These are phyloP conservation scores for Platycheirus albimanus DNA, from an alignment of 2,888 invertebrate genomes.

Conservation along the genomic window DNA sequence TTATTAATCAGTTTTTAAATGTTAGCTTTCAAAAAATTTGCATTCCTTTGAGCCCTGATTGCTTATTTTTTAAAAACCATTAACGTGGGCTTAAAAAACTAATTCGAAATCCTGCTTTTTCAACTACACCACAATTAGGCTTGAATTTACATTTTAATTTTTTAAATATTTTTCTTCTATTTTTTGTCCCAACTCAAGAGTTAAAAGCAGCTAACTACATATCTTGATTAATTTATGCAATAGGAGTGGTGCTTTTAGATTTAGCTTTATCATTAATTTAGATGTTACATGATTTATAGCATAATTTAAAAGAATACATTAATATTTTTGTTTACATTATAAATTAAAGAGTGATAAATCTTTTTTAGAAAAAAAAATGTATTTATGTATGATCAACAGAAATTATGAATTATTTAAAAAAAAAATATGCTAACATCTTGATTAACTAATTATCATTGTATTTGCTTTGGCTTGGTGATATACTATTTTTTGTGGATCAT, in stretches of 20 bases:
- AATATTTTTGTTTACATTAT: conserved; percentile 36
- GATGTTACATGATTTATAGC: conserved; percentile 25
- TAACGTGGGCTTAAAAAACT: too few species aligned
- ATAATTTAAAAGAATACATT: conserved; percentile 25
- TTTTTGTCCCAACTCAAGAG: background rate
- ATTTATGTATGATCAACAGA: background rate
- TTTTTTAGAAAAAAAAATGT: background rate
- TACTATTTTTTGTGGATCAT: too few species aligned
- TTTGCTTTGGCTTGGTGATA: conserved; percentile 3
- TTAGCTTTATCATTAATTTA: conserved; percentile 18
- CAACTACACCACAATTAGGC: too few species aligned
- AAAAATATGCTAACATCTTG: conserved; percentile 9
- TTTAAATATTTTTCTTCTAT: background rate
- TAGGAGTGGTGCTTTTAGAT: conserved; percentile 16
- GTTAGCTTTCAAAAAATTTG: too few species aligned
- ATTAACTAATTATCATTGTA: conserved; percentile 16
- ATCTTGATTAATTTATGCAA: conserved; percentile 12
- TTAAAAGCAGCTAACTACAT: conserved; percentile 1
- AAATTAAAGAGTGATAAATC: conserved; percentile 27
- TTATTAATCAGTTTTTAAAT: too few species aligned
- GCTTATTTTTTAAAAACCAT: too few species aligned
- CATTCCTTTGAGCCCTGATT: too few species aligned
- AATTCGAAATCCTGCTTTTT: too few species aligned
- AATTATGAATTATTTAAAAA: background rate
- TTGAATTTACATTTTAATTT: too few species aligned